A percentile compares a stretch with the other conserved stretches of the same genome.
Conservation (phyloP, 2,797 vertebrate species). For the Moxostoma hubbsi region DNA sequence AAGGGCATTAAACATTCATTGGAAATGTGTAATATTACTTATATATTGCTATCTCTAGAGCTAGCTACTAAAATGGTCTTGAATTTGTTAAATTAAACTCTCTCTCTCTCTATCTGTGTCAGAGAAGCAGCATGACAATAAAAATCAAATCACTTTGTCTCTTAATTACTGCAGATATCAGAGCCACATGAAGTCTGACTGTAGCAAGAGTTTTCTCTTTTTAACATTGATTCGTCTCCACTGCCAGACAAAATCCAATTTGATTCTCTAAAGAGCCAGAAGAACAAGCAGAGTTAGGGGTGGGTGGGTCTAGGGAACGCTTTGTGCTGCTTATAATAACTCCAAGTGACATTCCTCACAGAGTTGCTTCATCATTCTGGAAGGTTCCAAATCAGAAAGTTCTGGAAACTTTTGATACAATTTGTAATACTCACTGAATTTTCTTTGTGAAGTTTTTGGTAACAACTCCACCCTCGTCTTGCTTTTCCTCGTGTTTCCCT, state of each 20-base stretch:
- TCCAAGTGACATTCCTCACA: constrained; percentile 12
- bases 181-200: constrained; percentile 65
- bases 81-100: constrained; percentile 2
- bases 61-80: not conserved
- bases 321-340: constrained; percentile 34
- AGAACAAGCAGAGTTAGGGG: constrained; percentile 19
- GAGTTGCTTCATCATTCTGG: constrained; percentile 23
- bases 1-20: no score
- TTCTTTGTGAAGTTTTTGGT: constrained; percentile 99
- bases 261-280: constrained; percentile 46
- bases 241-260: constrained; percentile 69
- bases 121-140: constrained; percentile 53
- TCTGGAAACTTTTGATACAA: not conserved
- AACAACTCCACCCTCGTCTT: constrained; percentile 94
- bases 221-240: constrained; percentile 73
- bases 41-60: not conserved
- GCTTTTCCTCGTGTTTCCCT: constrained; percentile 98
- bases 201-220: constrained; percentile 50
- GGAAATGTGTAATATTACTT: not conserved
- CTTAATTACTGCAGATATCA: constrained; percentile 52
- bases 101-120: constrained; percentile 28
- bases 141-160: constrained; percentile 61
- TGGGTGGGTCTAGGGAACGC: constrained; percentile 1
- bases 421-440: constrained; percentile 89
- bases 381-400: constrained; percentile 6